Base-by-base conservation (phyloP, 2,113 vertebrate genomes). In the Crocuta crocuta region DNA sequence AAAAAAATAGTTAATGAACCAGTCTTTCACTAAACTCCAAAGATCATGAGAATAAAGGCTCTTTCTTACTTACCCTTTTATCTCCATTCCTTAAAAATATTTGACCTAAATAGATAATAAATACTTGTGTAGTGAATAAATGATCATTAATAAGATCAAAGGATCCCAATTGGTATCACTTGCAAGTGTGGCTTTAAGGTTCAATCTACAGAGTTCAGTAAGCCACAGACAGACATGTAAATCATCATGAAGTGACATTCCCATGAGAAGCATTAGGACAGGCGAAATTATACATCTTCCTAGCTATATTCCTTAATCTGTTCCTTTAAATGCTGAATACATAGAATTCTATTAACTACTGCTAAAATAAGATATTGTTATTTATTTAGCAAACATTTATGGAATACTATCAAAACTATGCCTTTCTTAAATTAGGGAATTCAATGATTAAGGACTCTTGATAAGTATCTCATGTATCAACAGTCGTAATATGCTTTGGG, bases 141-240 rank as follows among this genome's bases (percentile, higher is more conserved):
- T 43, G 11, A 84, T 84, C 17, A 66, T 35, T 82, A 39, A 15
- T 6, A 12, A 66, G 31, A 80, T 73, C 12, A 78, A 78, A 83
- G 0, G 0, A 39, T 48, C 26, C 21, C 55, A 76, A 66, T 4
- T 1, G 9, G 13, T 65, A 0, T 39, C 16, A 31, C 10, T 35
- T 81, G 23, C 2, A 3, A 39, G 13, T n/a, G 23, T 45, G 7
- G 4, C 5, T 90, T 73, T 43, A 10, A 80, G 10, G 11, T 48
- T 93, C 7, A 19, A 4, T 58, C 50, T 10, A 7, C 9, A 35
- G 23, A 33, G 4, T 21, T 86, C 43, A 85, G 11, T 9, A 71
- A 16, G 15, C 28, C 92, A 65, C 1, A 21, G 17, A n/a, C 4
- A 89, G 55, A 89, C 0, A 33, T 19, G 2, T 13, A 10, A 73